Base-by-base conservation (phyloP, 2,113 vertebrate species). In the Xerus inauris region DNA sequence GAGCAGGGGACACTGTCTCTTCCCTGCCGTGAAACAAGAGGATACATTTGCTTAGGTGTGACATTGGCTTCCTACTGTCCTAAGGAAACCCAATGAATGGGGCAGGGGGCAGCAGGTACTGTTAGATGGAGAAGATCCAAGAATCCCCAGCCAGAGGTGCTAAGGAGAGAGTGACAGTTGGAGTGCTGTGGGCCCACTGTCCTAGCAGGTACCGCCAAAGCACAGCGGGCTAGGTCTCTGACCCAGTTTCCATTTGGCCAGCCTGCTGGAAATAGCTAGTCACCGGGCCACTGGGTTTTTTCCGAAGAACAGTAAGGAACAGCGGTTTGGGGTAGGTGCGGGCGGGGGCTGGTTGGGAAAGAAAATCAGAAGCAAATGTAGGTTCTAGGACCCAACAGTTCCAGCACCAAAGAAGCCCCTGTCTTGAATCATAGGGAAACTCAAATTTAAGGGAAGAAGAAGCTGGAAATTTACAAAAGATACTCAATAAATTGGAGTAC, bases 191-290 rank as follows among this genome's bases (percentile, higher is more conserved):
- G 86, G 16, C 19, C 38, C 79, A 80, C 54, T 1, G 0, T 51
- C 65, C 49, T 77, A 90, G 89, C 1, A n/a, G 72, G 45, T 79
- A 94, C 69, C 16, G 35, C 40, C 32, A n/a, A 73, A 54, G 59
- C 77, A 81, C 24, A 84, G 71, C 0, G 10, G 42, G 28, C 45
- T 84, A 32, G 79, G 57, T 51, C 45, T 96, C 59, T 96, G 84
- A 90, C 59, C 90, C 92, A 96, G 28, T 94, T 97, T 97, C 59
- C 45, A 67, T 80, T 95, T 97, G 92, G 96, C 84, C 57, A 59
- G 35, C 6, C 3, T 19, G 65, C 64, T 98, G 87, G 95, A 97
- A 97, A 96, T 62, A 96, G 75, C 79, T 89, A 64, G 45, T 97
- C 87, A 92, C 47, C 81, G 87, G 89, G 64, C 40, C 71, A 75